Evolutionary conservation across 2,113 vertebrate species (phyloP).

Genomic region (Mus musculus): GRCm39 chr4:29655001-29655500

Average conservation of each 20-base stretch:
- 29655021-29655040: neutral
- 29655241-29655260: neutral
- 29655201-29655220: neutral
- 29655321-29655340: slow-evolving; percentile 43
- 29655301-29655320: neutral
- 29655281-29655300: slow-evolving; percentile 3
- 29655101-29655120: neutral
- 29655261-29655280: neutral
- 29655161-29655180: neutral
- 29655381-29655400: neutral
- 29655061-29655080: neutral
- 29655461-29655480: slow-evolving; percentile 56
- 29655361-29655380: neutral
- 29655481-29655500: slow-evolving; percentile 68
- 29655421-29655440: slow-evolving; percentile 47
- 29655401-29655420: slow-evolving; percentile 61
- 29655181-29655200: neutral
- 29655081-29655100: neutral
- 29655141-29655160: neutral
- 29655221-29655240: neutral
- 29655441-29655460: slow-evolving; percentile 62
- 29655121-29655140: neutral
- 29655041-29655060: neutral
- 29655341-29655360: slow-evolving; percentile 27
- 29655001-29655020: slow-evolving; percentile 35